Base-by-base conservation (phyloP, 2,113 vertebrate species). In the Protomyctophum bolini region DNA sequence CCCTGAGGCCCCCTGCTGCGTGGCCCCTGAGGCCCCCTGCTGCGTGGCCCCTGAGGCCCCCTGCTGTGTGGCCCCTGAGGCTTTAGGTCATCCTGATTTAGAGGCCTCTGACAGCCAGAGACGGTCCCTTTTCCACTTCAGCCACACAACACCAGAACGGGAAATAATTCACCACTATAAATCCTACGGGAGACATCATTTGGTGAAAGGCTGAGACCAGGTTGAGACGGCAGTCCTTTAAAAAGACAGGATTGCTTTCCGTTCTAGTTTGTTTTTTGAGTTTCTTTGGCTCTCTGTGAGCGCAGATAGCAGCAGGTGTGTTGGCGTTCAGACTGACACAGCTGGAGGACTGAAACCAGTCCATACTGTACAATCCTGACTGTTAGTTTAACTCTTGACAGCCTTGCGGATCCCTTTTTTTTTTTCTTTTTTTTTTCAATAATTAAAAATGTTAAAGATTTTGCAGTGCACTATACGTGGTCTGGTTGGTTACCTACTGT, bases 11-110 rank as follows among this genome's bases (percentile, higher is more conserved):
- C 54, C 70, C 75, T 77, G 65, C 61, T 84, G 72, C 75, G 79
- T 83, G 80, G 73, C 76, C 82, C 79, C 67, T 57, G 51, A 79
- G 61, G 68, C 69, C 21, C 54, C 70, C 75, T 77, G 65, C 61
- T 84, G 72, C 75, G 79, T 83, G 79, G 72, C 76, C 82, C 79
- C 67, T 58, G 50, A 79, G 61, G 68, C 68, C n/a, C n/a, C n/a
- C 75, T 77, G 65, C 61, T 84, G 72, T 77, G 79, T 83, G 79
- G 72, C 76, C 77, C 76, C 21, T 21, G 21, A 21, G 21, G 11
- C 58, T 60, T 10, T 46, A 81, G 82, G 77, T 86, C 76, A 75
- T 79, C 46, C 65, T 81, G 82, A 89, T 89, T 86, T 88, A 87
- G 70, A 72, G 75, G 63, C 65, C 75, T 66, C 75, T 83, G 79